These are phyloP conservation scores for Urocolius indicus DNA, from an alignment of 2,113 vertebrate species.

Conservation along the genomic window DNA sequence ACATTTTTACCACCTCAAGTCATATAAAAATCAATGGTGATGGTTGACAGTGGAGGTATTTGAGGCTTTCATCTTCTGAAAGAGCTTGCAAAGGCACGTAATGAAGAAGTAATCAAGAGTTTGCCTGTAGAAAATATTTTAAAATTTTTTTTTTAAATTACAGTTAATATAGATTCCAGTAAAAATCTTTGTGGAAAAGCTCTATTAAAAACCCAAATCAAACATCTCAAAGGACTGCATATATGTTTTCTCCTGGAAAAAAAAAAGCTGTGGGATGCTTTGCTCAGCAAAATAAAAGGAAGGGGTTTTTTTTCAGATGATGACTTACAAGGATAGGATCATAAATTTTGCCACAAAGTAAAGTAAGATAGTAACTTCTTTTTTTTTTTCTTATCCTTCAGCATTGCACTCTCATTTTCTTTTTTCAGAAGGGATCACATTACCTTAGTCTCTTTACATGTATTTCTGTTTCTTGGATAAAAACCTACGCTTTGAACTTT, in stretches of 20 bases:
- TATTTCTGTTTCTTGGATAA: background rate
- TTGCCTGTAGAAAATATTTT: background rate
- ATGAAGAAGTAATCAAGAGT: background rate
- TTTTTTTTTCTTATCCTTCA: background rate
- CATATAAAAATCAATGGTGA: background rate
- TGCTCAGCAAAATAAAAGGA: background rate
- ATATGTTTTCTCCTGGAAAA: background rate
- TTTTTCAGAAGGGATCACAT: background rate
- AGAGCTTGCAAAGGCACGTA: background rate
- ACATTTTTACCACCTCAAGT: background rate
- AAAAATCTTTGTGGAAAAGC: background rate
- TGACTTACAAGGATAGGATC: background rate
- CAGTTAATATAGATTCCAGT: background rate
- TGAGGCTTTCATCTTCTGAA: background rate
- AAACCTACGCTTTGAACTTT: background rate
- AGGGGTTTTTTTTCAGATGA: background rate
- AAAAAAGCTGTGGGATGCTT: background rate
- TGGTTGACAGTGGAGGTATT: background rate
- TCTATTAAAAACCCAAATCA: background rate
- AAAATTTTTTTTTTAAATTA: background rate
- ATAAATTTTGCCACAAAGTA: background rate
- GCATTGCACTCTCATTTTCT: background rate
- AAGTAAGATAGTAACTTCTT: background rate
- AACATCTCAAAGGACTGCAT: background rate
- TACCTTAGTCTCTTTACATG: background rate